Percentiles rank a stretch among this genome's conserved stretches.
Conservation (phyloP, 2,797 vertebrate species). For the Paramormyrops hopkinsi region DNA sequence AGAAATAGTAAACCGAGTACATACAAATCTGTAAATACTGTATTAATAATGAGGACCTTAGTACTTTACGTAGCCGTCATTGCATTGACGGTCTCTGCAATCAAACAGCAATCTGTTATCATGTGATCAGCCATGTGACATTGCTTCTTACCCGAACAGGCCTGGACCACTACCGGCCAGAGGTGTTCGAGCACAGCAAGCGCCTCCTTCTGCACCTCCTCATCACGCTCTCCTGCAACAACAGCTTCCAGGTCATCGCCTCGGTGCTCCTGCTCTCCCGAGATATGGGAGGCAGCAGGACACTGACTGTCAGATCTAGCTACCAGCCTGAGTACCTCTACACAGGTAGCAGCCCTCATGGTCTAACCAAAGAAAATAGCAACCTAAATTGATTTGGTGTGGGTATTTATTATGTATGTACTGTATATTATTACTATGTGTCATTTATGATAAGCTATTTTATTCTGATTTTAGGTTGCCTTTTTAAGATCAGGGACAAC, state of each 20-base stretch:
- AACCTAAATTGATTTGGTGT: background rate
- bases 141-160: constrained; percentile 55
- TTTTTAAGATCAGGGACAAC: background rate
- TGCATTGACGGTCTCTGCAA: background rate
- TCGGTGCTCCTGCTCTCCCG: constrained; percentile 90
- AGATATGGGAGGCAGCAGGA: constrained; percentile 88
- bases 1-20: background rate
- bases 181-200: constrained; percentile 97
- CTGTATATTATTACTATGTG: background rate
- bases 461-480: background rate
- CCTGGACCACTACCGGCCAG: constrained; percentile 92
- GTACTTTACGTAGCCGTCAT: background rate
- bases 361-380: background rate
- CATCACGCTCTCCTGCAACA: constrained; percentile 90
- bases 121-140: constrained; percentile 20
- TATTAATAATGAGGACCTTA: background rate
- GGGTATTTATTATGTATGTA: background rate
- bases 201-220: constrained; percentile 89
- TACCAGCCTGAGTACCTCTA: constrained; percentile 85
- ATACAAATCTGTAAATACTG: background rate
- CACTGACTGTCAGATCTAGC: constrained; percentile 83
- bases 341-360: constrained; percentile 64
- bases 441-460: background rate
- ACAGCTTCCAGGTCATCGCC: constrained; percentile 89
- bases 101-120: background rate